These are phyloP conservation scores for Sternarchorhynchus goeldii DNA, from an alignment of 2,797 vertebrate genomes.

Conservation along the genomic window DNA sequence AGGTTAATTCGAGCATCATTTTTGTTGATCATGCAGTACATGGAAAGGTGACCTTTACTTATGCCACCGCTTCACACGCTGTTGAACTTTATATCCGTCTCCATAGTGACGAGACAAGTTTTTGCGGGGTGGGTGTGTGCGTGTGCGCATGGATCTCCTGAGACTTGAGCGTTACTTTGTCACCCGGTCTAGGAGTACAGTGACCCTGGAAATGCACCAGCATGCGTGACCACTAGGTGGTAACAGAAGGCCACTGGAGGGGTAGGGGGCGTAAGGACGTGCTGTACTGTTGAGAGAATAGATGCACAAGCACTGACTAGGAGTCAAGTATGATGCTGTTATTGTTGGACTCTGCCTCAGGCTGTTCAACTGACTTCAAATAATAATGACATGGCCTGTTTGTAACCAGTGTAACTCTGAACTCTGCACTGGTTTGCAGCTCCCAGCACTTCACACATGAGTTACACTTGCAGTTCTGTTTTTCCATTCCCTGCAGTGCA, in stretches of 20 bases:
- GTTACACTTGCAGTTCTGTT: not conserved
- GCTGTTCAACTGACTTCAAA: no score
- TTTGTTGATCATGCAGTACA: no score
- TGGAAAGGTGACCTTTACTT: no score
- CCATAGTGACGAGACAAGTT: not conserved
- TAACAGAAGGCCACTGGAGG: not conserved
- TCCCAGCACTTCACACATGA: no score
- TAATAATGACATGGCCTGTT: not conserved
- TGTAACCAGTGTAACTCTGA: not conserved
- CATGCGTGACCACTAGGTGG: slow-evolving; percentile 19
- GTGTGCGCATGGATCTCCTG: not conserved
- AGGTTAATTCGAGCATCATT: no score
- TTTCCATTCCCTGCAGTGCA: not conserved
- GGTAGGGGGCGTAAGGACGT: no score
- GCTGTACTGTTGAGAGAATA: not conserved
- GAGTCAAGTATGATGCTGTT: no score
- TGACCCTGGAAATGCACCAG: not conserved
- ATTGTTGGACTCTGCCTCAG: no score
- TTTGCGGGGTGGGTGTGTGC: not conserved
- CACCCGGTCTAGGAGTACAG: not conserved
- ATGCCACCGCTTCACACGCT: not conserved
- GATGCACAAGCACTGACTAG: no score
- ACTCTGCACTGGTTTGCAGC: no score
- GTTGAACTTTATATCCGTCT: not conserved
- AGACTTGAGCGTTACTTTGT: not conserved